Evolutionary conservation across 1,140 invertebrate species (phyloP), one percentile per base, ranked within the genome.

Genomic region (Macrocentrus cingulum): DNA sequence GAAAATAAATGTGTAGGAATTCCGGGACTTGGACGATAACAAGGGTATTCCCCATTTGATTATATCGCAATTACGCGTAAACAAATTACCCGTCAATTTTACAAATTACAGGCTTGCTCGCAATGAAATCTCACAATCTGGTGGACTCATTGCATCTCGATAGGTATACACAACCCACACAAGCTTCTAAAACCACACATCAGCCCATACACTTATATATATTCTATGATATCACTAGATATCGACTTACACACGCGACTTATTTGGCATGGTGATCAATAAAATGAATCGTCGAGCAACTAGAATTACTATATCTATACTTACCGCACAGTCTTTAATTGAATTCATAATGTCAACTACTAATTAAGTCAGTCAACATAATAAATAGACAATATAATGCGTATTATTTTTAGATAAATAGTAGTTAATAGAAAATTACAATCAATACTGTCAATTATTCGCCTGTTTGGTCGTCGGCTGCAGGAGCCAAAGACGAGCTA

Each of bases 81-180:
- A 72, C 68, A 72, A 72, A 70, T 69, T 72, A 66, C 67, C 68
- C 66, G 68, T 72, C 67, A 68, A 72, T 72, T 70, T 69, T 63
- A 63, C 69, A 72, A 72, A 72, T 72, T 72, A 65, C 67, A 68
- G 66, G 69, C 63, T 67, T 67, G 48, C 59, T 66, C 4, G 25
- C 25, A 72, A 71, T 69, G 70, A 72, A 72, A 72, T 72, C 67
- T 69, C 54, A 64, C 66, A 70, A 69, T 72, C 70, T 69, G 70
- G 56, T 60, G 51, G 25, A 29, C 25, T 29, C 42, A 44, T 44
- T 44, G 13, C 42, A 15, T 15, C 16, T 13, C 4, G 6, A 11
- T n/a, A n/a, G n/a, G 25, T 29, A 29, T 9, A 29, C 25, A 29
- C 25, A 9, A 29, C 25, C 25, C 25, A 29, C 25, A 29, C 25